Evolutionary conservation across 2,888 invertebrate species (phyloP).

Genomic region (Drosophila mimetica): DNA sequence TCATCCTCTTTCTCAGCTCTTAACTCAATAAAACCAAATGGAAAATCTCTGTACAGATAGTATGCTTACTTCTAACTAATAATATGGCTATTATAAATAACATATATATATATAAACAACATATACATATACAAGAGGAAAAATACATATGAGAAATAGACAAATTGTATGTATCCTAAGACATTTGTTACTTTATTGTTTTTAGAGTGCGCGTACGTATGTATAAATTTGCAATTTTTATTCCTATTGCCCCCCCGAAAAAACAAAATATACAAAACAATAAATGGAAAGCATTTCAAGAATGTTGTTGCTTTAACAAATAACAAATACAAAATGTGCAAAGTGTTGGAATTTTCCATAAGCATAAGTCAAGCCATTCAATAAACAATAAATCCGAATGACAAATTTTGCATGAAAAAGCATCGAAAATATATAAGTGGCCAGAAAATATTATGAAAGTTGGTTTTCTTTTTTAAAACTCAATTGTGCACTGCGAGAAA

Average conservation of each 20-base stretch:
- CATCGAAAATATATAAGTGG: slow-evolving; percentile 63
- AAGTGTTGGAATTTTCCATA: slow-evolving; percentile 41
- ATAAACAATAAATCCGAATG: slow-evolving; percentile 42
- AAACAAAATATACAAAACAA: slow-evolving; percentile 50
- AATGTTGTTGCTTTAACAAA: slow-evolving; percentile 71
- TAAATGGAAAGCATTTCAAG: slow-evolving; percentile 64
- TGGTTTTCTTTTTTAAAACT: slow-evolving; percentile 1
- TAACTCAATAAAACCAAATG: slow-evolving; percentile 31
- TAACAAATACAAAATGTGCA: slow-evolving; percentile 32
- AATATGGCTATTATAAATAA: slow-evolving; percentile 74
- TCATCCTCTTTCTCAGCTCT: slow-evolving; percentile 42
- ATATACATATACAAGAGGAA: slow-evolving; percentile 40
- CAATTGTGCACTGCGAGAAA: too few species aligned
- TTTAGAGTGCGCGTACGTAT: slow-evolving; percentile 60
- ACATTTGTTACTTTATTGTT: slow-evolving; percentile 74
- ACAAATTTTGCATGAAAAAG: slow-evolving; percentile 56
- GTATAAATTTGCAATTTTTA: slow-evolving; percentile 57
- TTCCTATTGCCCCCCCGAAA: slow-evolving; percentile 45
- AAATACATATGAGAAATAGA: slow-evolving; percentile 43
- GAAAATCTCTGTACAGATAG: slow-evolving; percentile 71
- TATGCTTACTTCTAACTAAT: slow-evolving; percentile 73
- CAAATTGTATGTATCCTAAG: slow-evolving; percentile 64
- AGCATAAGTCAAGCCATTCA: slow-evolving; percentile 36
- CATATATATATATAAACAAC: slow-evolving; percentile 37
- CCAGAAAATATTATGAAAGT: slow-evolving; percentile 24